These are phyloP conservation scores for Irena cyanogastra DNA, from an alignment of 2,113 vertebrate species.

Conservation along the genomic window DNA sequence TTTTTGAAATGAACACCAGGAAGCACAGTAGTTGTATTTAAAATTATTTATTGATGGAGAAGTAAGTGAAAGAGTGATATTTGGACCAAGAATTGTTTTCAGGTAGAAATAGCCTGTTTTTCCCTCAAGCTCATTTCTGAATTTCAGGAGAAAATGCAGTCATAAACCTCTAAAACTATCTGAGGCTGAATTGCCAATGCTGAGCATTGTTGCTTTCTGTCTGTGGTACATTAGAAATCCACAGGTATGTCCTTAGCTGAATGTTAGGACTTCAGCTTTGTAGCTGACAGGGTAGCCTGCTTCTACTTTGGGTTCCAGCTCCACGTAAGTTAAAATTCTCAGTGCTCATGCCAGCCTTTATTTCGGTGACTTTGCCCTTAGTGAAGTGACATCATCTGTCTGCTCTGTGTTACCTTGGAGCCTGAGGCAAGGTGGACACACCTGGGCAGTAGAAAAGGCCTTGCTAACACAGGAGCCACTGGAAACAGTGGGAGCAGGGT, in stretches of 20 bases:
- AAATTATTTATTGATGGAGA: conserved; percentile 13
- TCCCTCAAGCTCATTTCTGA: background rate
- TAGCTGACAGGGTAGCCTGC: background rate
- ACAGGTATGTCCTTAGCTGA: background rate
- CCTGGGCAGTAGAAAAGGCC: background rate
- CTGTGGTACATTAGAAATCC: background rate
- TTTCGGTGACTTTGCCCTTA: background rate
- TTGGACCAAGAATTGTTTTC: background rate
- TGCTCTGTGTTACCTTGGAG: too few species aligned
- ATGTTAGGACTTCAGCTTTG: background rate
- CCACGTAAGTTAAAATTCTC: background rate
- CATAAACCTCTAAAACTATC: background rate
- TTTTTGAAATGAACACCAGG: background rate
- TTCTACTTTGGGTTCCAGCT: background rate
- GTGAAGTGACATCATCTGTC: fast-evolving
- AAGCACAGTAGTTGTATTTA: background rate
- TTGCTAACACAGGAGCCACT: background rate
- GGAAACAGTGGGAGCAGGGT: fast-evolving
- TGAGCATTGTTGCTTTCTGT: background rate
- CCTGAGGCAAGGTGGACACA: background rate
- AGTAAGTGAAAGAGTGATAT: background rate
- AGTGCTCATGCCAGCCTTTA: background rate
- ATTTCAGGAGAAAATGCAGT: background rate
- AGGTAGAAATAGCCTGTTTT: background rate
- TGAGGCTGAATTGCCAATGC: background rate